Conservation (phyloP, 2,113 vertebrate genomes). For the Pitta sordida region DNA sequence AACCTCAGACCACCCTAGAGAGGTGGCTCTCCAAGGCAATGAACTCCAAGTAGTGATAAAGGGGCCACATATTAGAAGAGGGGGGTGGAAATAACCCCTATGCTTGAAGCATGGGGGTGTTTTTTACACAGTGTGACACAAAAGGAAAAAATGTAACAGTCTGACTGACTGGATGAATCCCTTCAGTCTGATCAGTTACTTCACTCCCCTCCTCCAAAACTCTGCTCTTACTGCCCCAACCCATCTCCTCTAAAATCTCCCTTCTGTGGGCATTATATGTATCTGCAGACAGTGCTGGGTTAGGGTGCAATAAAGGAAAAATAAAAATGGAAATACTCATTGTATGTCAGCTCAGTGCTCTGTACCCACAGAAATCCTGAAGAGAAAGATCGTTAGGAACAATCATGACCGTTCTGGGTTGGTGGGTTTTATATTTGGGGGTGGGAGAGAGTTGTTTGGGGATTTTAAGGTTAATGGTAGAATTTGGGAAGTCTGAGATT, state of each 20-base stretch:
- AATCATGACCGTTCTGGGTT: background rate
- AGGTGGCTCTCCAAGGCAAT: background rate
- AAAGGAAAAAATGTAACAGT: background rate
- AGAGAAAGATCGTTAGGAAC: background rate
- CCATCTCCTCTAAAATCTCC: background rate
- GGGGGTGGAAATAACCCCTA: too few species aligned
- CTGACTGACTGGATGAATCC: background rate
- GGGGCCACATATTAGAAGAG: background rate
- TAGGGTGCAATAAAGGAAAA: background rate
- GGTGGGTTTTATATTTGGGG: background rate
- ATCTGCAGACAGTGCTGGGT: background rate
- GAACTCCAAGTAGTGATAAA: background rate
- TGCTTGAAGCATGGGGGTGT: background rate
- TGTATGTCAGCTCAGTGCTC: background rate
- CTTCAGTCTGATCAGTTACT: background rate
- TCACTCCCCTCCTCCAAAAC: background rate
- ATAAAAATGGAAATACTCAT: background rate
- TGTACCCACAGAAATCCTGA: background rate
- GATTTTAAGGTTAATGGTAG: background rate
- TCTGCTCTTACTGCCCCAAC: background rate
- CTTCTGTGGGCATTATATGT: too few species aligned
- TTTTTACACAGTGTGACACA: background rate
- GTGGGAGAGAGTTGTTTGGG: background rate
- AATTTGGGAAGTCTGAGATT: background rate
- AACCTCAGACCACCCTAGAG: slow-evolving; percentile 4